Evolutionary conservation across 2,888 invertebrate genomes (phyloP), one percentile per base, ranked within the genome.

Genomic region (Eupithecia dodoneata): DNA sequence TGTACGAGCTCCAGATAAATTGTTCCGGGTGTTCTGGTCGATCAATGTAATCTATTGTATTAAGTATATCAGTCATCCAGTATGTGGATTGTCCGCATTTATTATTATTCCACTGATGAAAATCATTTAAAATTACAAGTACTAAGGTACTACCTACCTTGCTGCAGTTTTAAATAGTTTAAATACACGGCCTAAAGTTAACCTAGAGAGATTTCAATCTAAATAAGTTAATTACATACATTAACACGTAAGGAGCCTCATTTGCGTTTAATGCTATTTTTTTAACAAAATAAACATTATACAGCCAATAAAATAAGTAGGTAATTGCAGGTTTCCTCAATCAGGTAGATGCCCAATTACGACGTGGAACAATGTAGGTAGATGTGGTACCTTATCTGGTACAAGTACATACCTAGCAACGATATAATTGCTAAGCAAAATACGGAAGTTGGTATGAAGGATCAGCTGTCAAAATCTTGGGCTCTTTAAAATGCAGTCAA

Each of bases 191-290:
- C 89, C 87, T 89, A 30, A 63, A 63, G 10, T 69, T 93, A 91
- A 93, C 93, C 93, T 92, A 93, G 91, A 93, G 91, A 93, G 93
- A 93, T 93, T 77, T 55, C 30, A 85, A 92, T 92, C 92, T 84
- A 81, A 83, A 80, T 83, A 85, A 81, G 83, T 87, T 91, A 92
- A 92, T 92, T 91, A 90, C 79, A 75, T 75, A 83, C 85, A 87
- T 88, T 87, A 87, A 86, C 83, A 85, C 83, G 86, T 82, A 81
- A 82, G 85, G 84, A 88, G 86, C 89, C 89, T 89, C 87, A 88
- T 87, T 86, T 85, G 86, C 83, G 88, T 88, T 87, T 86, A 90
- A 89, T 88, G 88, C 86, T 88, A 44, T 84, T 76, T 81, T 30
- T 85, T 86, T 82, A 83, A 82, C 79, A 82, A 83, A 84, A 83